Conservation (phyloP, 2,797 vertebrate genomes). For the Sebastes taczanowskii region DNA sequence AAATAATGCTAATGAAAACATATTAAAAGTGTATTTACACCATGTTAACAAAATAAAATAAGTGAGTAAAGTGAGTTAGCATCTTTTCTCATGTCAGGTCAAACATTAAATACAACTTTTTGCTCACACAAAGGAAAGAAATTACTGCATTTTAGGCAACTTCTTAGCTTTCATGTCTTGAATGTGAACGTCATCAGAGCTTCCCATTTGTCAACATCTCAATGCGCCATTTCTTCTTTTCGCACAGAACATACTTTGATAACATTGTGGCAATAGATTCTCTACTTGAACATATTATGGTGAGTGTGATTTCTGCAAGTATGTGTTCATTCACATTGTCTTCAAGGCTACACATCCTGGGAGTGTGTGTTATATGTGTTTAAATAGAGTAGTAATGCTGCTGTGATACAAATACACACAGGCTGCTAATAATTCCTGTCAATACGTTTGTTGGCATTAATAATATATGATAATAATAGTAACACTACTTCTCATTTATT, state of each 20-base stretch:
- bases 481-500: not conserved
- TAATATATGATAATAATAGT: not conserved
- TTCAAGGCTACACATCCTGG: conserved; percentile 53
- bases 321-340: conserved; percentile 67
- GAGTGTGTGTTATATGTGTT: conserved; percentile 54
- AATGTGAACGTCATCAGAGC: conserved; percentile 68
- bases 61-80: conserved; percentile 2
- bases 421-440: not conserved
- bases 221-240: conserved; percentile 75
- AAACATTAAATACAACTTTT: conserved; percentile 22
- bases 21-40: not conserved
- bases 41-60: not conserved
- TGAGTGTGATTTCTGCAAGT: conserved; percentile 83
- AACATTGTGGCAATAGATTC: conserved; percentile 99
- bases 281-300: conserved; percentile 99
- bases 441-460: not conserved
- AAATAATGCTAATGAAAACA: not conserved
- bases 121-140: conserved; percentile 18
- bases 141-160: conserved; percentile 33
- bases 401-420: conserved; percentile 11
- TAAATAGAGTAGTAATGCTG: conserved; percentile 3
- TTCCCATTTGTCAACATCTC: conserved; percentile 74
- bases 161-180: conserved; percentile 63
- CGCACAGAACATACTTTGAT: conserved; percentile 98
- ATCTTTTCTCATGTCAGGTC: conserved; percentile 5